These are phyloP conservation scores for Hydrolagus affinis DNA, from an alignment of 2,113 vertebrate genomes.

Conservation along the genomic window DNA sequence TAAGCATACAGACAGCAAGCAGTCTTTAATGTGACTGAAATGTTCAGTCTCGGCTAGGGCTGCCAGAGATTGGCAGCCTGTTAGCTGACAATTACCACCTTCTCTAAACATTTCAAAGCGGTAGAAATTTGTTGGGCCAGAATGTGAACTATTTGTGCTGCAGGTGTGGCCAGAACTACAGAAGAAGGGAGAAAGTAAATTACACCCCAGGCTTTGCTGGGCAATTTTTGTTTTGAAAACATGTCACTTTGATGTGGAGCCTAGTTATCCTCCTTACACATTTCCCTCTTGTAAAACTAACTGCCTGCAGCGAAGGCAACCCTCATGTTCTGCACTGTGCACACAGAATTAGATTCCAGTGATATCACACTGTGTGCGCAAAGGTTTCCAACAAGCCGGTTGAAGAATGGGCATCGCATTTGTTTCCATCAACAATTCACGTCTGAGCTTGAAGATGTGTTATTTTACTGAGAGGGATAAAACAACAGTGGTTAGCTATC, in stretches of 20 bases:
- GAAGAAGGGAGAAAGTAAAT: constrained; percentile 13
- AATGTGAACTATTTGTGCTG: constrained; percentile 20
- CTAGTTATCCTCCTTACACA: not conserved
- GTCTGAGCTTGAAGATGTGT: not conserved
- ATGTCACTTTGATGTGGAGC: not conserved
- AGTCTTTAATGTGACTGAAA: not conserved
- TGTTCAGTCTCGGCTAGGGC: not conserved
- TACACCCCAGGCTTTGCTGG: not conserved
- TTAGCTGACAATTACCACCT: not conserved
- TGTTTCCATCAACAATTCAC: not conserved
- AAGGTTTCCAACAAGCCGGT: too few relatives aligned
- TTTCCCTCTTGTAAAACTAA: not conserved
- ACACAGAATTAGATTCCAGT: not conserved
- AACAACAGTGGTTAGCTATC: too few relatives aligned
- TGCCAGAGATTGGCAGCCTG: not conserved
- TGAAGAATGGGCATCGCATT: too few relatives aligned
- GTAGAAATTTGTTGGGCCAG: not conserved
- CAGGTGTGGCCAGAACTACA: not conserved
- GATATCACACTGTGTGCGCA: not conserved
- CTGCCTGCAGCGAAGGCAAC: not conserved
- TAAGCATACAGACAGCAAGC: not conserved
- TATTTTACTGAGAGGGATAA: not conserved
- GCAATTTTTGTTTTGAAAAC: constrained; percentile 26
- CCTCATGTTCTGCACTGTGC: too few relatives aligned
- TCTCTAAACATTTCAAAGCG: not conserved